Conservation (phyloP, 2,797 vertebrate genomes). For the Apogon hyalosoma region DNA sequence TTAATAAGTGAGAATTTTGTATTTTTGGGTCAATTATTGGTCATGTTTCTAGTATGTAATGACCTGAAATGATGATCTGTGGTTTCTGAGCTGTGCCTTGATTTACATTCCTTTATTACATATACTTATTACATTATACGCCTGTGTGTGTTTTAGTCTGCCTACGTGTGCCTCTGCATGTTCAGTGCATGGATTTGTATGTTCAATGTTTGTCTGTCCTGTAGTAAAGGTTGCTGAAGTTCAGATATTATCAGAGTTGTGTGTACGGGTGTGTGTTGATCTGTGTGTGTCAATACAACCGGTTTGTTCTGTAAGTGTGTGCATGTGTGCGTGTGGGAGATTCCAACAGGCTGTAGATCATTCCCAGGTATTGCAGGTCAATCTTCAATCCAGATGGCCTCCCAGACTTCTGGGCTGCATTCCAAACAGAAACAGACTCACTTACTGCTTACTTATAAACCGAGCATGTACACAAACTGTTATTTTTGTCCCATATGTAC, state of each 20-base stretch:
- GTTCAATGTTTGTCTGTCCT: slow-evolving; percentile 6
- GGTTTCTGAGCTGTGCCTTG: neutral
- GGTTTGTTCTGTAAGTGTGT: slow-evolving; percentile 21
- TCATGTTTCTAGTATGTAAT: too few relatives aligned
- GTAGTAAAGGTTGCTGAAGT: slow-evolving; percentile 37
- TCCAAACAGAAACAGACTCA: slow-evolving; percentile 58
- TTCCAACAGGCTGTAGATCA: slow-evolving; percentile 71
- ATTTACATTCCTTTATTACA: slow-evolving; percentile 1
- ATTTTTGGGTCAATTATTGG: too few relatives aligned
- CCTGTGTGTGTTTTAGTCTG: slow-evolving; percentile 15
- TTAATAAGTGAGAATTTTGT: too few relatives aligned
- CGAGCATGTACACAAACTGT: neutral
- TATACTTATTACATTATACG: neutral
- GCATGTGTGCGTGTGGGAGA: slow-evolving; percentile 32
- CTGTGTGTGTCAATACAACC: neutral
- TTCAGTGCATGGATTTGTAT: neutral
- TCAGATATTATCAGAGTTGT: slow-evolving; percentile 12
- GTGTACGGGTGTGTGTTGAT: slow-evolving; percentile 6
- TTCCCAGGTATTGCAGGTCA: slow-evolving; percentile 71
- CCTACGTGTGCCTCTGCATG: slow-evolving; percentile 18
- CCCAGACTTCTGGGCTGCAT: slow-evolving; percentile 56
- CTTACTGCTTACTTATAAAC: slow-evolving; percentile 2
- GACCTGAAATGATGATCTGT: neutral
- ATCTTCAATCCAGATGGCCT: slow-evolving; percentile 78
- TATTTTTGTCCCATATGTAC: neutral